Evolutionary conservation across 1,140 invertebrate species (phyloP).

Genomic region (Drosophila pruinosa): DNA sequence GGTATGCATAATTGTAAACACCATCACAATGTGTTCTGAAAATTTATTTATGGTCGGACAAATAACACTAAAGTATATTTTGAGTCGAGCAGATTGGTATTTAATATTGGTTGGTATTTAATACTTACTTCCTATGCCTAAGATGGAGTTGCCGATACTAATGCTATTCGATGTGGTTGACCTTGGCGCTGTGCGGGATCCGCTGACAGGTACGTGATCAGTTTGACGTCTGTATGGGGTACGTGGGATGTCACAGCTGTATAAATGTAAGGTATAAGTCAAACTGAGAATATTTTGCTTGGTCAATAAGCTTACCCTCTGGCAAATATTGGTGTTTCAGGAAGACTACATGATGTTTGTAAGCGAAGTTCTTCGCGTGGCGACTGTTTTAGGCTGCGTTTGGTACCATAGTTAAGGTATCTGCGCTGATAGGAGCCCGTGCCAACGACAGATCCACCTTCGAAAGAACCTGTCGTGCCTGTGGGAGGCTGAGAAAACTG

Average conservation of each 20-base stretch:
- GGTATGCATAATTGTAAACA: too few species aligned
- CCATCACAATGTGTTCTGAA: too few species aligned
- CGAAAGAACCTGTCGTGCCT: slow-evolving; percentile 37
- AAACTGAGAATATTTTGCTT: not conserved
- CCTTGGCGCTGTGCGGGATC: slow-evolving; percentile 84
- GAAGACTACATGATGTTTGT: slow-evolving; percentile 91
- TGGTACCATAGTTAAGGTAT: slow-evolving; percentile 78
- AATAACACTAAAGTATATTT: too few species aligned
- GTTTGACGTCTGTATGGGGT: slow-evolving; percentile 87
- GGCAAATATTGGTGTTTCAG: slow-evolving; percentile 92
- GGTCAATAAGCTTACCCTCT: slow-evolving; percentile 84
- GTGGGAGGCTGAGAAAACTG: slow-evolving; percentile 82
- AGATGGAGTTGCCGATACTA: slow-evolving; percentile 82
- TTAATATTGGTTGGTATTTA: too few species aligned
- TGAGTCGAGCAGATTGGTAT: too few species aligned
- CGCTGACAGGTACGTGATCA: slow-evolving; percentile 81
- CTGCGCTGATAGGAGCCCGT: slow-evolving; percentile 83
- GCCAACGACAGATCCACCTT: slow-evolving; percentile 58
- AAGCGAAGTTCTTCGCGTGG: slow-evolving; percentile 85
- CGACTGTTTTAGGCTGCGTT: slow-evolving; percentile 81
- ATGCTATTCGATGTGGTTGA: slow-evolving; percentile 85
- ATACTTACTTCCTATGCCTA: slow-evolving; percentile 72
- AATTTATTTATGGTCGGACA: too few species aligned
- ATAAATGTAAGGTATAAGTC: not conserved
- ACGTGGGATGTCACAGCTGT: slow-evolving; percentile 88